These are phyloP conservation scores for Brachynemurus nebulosus DNA, from an alignment of 2,888 invertebrate species.

Conservation along the genomic window DNA sequence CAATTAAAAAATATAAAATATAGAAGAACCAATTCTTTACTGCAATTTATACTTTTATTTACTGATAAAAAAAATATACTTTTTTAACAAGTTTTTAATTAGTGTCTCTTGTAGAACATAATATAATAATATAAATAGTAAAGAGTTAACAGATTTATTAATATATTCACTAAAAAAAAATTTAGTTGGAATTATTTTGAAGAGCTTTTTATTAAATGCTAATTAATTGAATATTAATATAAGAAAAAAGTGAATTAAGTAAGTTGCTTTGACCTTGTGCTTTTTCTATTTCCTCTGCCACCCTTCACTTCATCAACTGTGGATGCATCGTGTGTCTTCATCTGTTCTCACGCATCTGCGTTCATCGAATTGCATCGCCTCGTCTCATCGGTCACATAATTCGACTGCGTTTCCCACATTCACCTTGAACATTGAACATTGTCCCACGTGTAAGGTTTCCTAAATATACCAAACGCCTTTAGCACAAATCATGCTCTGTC, in stretches of 20 bases:
- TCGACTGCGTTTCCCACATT: neutral
- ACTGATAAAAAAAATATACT: no score
- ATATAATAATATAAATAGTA: no score
- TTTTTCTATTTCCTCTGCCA: slow-evolving; percentile 18
- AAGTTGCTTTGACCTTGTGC: slow-evolving; percentile 24
- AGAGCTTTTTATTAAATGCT: no score
- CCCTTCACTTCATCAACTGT: slow-evolving; percentile 11
- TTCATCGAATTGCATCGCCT: slow-evolving; percentile 19
- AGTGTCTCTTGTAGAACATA: no score
- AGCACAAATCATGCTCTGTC: neutral
- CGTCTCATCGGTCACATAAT: slow-evolving; percentile 11
- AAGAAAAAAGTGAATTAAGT: no score
- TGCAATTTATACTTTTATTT: no score
- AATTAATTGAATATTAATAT: neutral
- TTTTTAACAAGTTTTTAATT: no score
- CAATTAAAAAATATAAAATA: no score
- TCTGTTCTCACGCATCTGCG: slow-evolving; percentile 11
- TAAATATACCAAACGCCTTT: slow-evolving; percentile 8
- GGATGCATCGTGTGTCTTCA: slow-evolving; percentile 7
- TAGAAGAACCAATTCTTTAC: no score
- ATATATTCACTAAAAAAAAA: no score
- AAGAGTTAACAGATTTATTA: no score
- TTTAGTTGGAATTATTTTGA: no score
- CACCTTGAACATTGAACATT: neutral
- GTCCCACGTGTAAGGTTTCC: slow-evolving; percentile 2